Evolutionary conservation across 2,888 invertebrate species (phyloP).

Genomic region (Lingula anatina): DNA sequence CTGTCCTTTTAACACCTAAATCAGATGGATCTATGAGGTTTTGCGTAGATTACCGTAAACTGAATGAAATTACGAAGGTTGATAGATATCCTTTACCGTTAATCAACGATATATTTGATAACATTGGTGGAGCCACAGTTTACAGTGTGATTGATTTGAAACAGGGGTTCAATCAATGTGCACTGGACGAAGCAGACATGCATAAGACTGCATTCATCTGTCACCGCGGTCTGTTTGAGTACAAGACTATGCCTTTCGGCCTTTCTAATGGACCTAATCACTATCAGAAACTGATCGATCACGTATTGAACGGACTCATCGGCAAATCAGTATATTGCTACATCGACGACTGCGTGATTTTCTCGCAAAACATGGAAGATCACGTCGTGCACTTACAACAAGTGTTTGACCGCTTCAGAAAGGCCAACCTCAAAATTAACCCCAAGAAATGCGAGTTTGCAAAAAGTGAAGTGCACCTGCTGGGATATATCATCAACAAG

Average conservation of each 20-base stretch:
- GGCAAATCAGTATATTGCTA: conserved; percentile 2
- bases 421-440: conserved; percentile 2
- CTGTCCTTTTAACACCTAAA: too few species aligned
- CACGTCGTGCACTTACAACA: not conserved
- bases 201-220: too few species aligned
- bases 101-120: too few species aligned
- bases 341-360: conserved; percentile 2
- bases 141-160: conserved; percentile 2
- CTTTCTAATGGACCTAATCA: conserved; percentile 4
- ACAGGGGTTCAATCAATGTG: not conserved
- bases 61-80: too few species aligned
- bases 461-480: not conserved
- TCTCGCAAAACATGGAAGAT: not conserved
- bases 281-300: conserved; percentile 4
- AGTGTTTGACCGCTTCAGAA: not conserved
- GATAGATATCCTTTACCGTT: too few species aligned
- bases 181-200: not conserved
- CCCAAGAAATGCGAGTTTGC: conserved; percentile 4
- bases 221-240: conserved; percentile 1
- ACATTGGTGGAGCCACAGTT: too few species aligned
- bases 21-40: too few species aligned
- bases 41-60: too few species aligned
- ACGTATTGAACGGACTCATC: not conserved
- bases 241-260: conserved; percentile 1
- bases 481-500: conserved; percentile 1